Evolutionary conservation across 2,888 invertebrate genomes (phyloP).

Genomic region (Desoria tigrina): DNA sequence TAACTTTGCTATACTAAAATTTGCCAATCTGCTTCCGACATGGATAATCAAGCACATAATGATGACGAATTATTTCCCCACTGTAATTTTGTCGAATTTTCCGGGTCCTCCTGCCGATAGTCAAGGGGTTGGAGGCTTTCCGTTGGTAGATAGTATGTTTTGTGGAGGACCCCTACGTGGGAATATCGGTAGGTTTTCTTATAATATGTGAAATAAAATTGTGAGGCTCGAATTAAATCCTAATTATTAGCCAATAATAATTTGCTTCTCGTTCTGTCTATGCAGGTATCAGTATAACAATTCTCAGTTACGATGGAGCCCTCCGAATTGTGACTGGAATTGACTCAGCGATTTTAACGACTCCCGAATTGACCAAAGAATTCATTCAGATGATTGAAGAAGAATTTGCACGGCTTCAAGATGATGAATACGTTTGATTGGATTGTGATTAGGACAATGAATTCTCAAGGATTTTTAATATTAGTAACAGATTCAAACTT

Average conservation of each 20-base stretch:
- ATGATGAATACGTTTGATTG: slow-evolving; percentile 7
- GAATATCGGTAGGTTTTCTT: slow-evolving; percentile 41
- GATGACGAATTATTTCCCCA: slow-evolving; percentile 47
- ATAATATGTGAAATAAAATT: neutral
- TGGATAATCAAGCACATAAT: slow-evolving; percentile 46
- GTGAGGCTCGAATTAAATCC: neutral
- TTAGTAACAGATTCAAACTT: neutral
- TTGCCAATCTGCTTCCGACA: slow-evolving; percentile 48
- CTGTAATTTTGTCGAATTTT: slow-evolving; percentile 48
- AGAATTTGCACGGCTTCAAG: slow-evolving; percentile 36
- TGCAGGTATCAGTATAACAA: slow-evolving; percentile 50
- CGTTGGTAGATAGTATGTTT: slow-evolving; percentile 48
- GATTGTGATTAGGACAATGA: slow-evolving; percentile 3
- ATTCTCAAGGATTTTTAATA: neutral
- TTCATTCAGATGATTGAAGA: slow-evolving; percentile 40
- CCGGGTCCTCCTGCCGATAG: slow-evolving; percentile 49
- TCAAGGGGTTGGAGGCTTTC: slow-evolving; percentile 44
- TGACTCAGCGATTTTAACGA: slow-evolving; percentile 45
- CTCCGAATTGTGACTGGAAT: slow-evolving; percentile 49
- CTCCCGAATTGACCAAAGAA: slow-evolving; percentile 45
- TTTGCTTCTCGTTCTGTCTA: too few relatives aligned
- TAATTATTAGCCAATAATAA: slow-evolving; percentile 7
- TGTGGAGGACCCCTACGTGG: slow-evolving; percentile 50
- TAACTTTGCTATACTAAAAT: slow-evolving; percentile 47
- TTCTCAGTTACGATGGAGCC: slow-evolving; percentile 49